Base-by-base conservation (phyloP, 2,797 vertebrate species). In the Moxostoma hubbsi region DNA sequence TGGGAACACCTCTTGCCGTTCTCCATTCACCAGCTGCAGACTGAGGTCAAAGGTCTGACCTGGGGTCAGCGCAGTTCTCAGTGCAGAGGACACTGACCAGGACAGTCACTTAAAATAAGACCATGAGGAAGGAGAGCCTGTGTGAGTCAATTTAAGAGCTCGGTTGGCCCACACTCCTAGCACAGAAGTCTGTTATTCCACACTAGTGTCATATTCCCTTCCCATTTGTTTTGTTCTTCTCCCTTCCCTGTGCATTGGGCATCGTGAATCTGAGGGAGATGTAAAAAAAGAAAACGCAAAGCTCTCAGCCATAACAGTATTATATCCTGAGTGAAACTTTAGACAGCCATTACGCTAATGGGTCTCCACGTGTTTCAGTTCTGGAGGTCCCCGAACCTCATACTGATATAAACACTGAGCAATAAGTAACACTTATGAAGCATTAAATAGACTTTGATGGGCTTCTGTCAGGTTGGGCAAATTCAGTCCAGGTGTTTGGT, bases 311-410 rank as follows among this genome's bases (percentile, higher is more conserved):
- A 93, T 93, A 93, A 92, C 90, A 93, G 90, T 88, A 84, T 82
- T 87, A 90, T 88, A 92, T 93, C 92, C 90, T 88, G 87, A 91
- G 89, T 92, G 93, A 93, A 94, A 94, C 90, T 86, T 87, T 92
- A 94, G 92, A 93, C 86, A 83, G 83, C 93, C 92, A 94, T 94
- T 94, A 94, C 91, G 92, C 89, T 93, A 94, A 94, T 94, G 91
- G 93, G 89, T 82, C 81, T 86, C 77, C 83, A 83, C 70, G 47
- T 73, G 75, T 83, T 87, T 82, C 83, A 84, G 80, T 82, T 64
- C 57, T 78, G 45, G 79, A 85, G 83, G 82, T 74, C 81, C 76
- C 75, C 36, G 61, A 80, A 73, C 85, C 86, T 82, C 86, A 86
- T 92, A 90, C 90, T 90, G 87, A 86, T 91, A 88, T 92, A 92